A percentile compares a stretch with the other conserved stretches of the same genome.
phyloP scores from a whole-genome alignment of 2,113 vertebrate species.

The Tupaia chinensis region DNA sequence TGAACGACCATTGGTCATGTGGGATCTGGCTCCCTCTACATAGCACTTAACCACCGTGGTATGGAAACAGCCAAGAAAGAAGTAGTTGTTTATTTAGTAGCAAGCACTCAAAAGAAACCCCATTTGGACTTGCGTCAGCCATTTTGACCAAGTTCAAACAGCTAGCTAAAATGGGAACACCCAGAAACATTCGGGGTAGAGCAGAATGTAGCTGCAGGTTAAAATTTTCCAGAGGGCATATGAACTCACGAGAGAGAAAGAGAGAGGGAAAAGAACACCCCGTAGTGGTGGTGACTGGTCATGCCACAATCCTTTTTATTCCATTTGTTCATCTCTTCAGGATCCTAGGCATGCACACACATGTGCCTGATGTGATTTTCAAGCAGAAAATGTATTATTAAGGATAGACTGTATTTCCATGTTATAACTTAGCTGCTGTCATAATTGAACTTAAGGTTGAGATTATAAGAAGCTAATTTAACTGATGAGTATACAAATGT shows the following conservation, averaged over 20 bases:
- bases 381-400: not conserved
- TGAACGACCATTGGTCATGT: too few relatives aligned
- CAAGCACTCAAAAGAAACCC: not conserved
- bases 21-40: too few relatives aligned
- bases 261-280: too few relatives aligned
- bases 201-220: not conserved
- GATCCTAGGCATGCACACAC: too few relatives aligned
- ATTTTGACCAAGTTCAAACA: not conserved
- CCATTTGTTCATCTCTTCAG: too few relatives aligned
- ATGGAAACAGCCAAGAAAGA: too few relatives aligned
- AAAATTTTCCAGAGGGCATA: not conserved
- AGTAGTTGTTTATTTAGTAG: not conserved
- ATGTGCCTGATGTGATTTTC: too few relatives aligned
- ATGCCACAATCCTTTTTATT: too few relatives aligned
- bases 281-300: too few relatives aligned
- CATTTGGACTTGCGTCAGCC: not conserved
- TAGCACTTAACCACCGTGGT: too few relatives aligned
- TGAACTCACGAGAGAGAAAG: too few relatives aligned
- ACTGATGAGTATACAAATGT: not conserved
- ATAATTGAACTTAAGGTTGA: not conserved
- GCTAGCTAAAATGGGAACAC: not conserved
- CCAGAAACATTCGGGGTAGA: not conserved
- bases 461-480: not conserved
- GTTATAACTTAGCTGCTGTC: slow-evolving; percentile 14
- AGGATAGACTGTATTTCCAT: not conserved